Evolutionary conservation across 2,888 invertebrate species (phyloP).

Genomic region (Yponomeuta evonymella): DNA sequence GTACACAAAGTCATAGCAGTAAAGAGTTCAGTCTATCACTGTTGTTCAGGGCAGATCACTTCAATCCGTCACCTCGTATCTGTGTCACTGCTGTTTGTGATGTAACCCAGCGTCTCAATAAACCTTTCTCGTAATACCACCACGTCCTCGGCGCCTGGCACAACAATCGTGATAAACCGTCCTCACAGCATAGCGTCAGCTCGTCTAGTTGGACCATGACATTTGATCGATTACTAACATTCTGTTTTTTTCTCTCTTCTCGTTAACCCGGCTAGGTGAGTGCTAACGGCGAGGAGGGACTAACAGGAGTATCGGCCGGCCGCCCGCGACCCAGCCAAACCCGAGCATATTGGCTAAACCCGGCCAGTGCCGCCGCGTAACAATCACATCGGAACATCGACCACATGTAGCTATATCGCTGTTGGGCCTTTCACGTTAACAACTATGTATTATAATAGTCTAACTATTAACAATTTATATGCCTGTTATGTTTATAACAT

Average conservation of each 20-base stretch:
- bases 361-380: conserved; percentile 45
- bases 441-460: conserved; percentile 75
- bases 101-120: background rate
- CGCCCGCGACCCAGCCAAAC: conserved; percentile 16
- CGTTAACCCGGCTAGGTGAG: conserved; percentile 86
- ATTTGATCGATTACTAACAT: conserved; percentile 79
- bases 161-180: conserved; percentile 15
- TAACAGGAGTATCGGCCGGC: conserved; percentile 63
- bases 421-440: conserved; percentile 76
- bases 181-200: conserved; percentile 25
- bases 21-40: conserved; percentile 66
- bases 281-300: conserved; percentile 81
- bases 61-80: background rate
- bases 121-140: background rate
- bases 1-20: conserved; percentile 56
- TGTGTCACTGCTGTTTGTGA: conserved; percentile 3
- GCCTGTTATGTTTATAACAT: conserved; percentile 77
- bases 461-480: conserved; percentile 75
- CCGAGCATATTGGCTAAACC: conserved; percentile 5
- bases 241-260: conserved; percentile 82
- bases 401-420: conserved; percentile 72
- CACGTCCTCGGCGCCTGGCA: background rate
- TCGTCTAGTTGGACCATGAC: conserved; percentile 69
- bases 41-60: conserved; percentile 32
- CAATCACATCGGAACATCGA: conserved; percentile 71